Evolutionary conservation across 2,797 vertebrate species (phyloP).

Genomic region (Notolabrus celidotus): DNA sequence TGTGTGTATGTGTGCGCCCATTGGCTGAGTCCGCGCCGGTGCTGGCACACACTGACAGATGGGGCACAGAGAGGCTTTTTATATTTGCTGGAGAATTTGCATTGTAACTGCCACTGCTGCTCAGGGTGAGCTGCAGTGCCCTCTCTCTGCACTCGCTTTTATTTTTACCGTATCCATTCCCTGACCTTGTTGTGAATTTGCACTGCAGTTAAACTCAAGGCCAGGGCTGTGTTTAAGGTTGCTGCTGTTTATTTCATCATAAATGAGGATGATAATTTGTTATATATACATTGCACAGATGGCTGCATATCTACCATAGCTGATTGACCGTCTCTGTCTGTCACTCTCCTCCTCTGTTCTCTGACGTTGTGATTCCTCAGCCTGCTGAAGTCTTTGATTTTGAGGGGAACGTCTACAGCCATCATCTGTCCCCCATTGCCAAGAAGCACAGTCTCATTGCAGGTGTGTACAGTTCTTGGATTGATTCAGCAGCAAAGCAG

Average conservation of each 20-base stretch:
- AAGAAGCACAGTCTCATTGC: constrained; percentile 96
- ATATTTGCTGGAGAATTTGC: constrained; percentile 76
- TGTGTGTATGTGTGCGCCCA: constrained; percentile 10
- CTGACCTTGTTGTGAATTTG: background rate
- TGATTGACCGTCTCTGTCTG: constrained; percentile 2
- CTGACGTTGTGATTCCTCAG: constrained; percentile 70
- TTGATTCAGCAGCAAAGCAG: background rate
- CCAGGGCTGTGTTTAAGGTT: constrained; percentile 7
- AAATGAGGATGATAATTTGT: constrained; percentile 1
- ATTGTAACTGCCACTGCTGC: constrained; percentile 71
- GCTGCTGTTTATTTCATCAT: constrained; percentile 21
- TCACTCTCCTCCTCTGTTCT: background rate
- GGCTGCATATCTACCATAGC: background rate
- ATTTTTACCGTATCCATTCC: constrained; percentile 24
- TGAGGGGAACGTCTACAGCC: constrained; percentile 94
- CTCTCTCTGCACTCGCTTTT: constrained; percentile 20
- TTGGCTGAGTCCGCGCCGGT: constrained; percentile 55
- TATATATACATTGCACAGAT: too few species aligned
- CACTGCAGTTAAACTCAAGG: constrained; percentile 7
- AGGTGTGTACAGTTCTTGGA: constrained; percentile 81
- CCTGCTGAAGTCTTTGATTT: constrained; percentile 94
- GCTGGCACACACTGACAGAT: constrained; percentile 74
- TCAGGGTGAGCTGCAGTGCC: constrained; percentile 32
- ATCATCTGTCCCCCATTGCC: constrained; percentile 95
- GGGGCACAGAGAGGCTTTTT: constrained; percentile 68